These are phyloP conservation scores for Lethocerus indicus DNA, from an alignment of 1,140 invertebrate species.

Conservation along the genomic window DNA sequence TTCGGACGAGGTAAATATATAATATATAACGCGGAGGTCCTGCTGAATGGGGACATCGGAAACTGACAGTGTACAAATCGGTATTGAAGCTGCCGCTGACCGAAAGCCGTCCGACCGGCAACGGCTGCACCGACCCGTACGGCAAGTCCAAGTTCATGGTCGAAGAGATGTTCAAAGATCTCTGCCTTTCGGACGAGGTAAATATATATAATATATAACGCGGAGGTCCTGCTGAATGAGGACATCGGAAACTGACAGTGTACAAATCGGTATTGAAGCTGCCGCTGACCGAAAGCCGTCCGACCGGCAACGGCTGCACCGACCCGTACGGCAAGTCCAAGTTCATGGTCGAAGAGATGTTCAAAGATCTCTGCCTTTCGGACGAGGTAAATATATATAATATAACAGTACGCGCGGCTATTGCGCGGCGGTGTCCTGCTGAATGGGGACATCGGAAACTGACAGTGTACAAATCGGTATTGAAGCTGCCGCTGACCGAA, in stretches of 20 bases:
- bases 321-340: conserved; percentile 98
- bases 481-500: conserved; percentile 89
- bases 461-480: too few species aligned
- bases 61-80: too few species aligned
- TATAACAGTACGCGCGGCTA: too few species aligned
- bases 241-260: too few species aligned
- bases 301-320: conserved; percentile 75
- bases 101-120: conserved; percentile 81
- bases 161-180: conserved; percentile 90
- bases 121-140: conserved; percentile 87
- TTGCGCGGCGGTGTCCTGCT: too few species aligned
- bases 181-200: conserved; percentile 64
- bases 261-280: too few species aligned
- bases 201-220: too few species aligned
- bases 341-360: conserved; percentile 94
- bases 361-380: conserved; percentile 71
- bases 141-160: conserved; percentile 96
- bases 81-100: conserved; percentile 88
- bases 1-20: conserved; percentile 63
- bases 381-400: conserved; percentile 65
- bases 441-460: too few species aligned
- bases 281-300: conserved; percentile 81
- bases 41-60: too few species aligned
- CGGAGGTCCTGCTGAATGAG: too few species aligned
- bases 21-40: too few species aligned